A percentile compares a stretch with the other conserved stretches of the same genome.
Conservation (phyloP, 2,797 vertebrate species). For the Pagetopsis macropterus region DNA sequence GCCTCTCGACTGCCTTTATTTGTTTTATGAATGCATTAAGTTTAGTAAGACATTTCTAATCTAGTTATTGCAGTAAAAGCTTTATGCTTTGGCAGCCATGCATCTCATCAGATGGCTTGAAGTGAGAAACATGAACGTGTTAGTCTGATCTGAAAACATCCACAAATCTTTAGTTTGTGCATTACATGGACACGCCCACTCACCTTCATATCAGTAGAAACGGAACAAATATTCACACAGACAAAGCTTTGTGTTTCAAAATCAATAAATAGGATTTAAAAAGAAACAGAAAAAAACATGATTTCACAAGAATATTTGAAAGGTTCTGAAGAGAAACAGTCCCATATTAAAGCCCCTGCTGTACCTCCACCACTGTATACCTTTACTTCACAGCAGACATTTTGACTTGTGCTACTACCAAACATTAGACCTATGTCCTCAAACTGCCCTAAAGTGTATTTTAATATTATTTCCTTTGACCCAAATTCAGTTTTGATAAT, state of each 20-base stretch:
- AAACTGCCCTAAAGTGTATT: too few relatives aligned
- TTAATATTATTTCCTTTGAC: too few relatives aligned
- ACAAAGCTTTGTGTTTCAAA: constrained; percentile 1
- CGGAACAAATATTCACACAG: neutral
- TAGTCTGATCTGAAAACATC: neutral
- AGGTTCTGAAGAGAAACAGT: constrained; percentile 26
- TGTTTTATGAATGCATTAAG: neutral
- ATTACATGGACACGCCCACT: neutral
- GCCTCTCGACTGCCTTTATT: neutral
- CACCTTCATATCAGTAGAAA: neutral
- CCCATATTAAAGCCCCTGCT: constrained; percentile 3
- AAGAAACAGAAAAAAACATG: neutral
- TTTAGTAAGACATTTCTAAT: neutral
- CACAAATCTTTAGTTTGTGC: neutral
- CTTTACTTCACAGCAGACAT: neutral
- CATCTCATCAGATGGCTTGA: neutral
- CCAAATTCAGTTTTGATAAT: too few relatives aligned
- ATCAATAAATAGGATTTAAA: neutral
- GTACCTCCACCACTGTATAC: constrained; percentile 3
- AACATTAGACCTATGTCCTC: too few relatives aligned
- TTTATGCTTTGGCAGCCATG: neutral
- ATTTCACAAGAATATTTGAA: constrained; percentile 6
- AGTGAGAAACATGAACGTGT: neutral
- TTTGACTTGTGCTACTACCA: neutral
- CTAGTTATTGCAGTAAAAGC: neutral